Evolutionary conservation across 2,113 vertebrate genomes (phyloP).

Genomic region (Motacilla alba): DNA sequence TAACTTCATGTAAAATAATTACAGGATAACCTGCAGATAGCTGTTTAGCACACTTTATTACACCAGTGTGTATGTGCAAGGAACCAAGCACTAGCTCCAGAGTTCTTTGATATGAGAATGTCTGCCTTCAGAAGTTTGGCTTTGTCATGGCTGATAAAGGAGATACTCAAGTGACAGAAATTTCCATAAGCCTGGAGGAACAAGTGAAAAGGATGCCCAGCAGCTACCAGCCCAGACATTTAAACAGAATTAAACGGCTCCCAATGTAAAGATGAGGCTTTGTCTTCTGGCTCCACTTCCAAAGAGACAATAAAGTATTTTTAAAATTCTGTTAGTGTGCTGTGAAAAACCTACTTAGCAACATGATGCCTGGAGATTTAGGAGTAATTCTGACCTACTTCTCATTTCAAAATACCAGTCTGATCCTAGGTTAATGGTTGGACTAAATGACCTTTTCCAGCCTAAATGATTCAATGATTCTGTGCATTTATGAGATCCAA

Average conservation of each 20-base stretch:
- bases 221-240: neutral
- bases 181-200: neutral
- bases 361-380: neutral
- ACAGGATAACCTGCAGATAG: neutral
- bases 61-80: neutral
- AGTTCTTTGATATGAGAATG: neutral
- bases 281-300: neutral
- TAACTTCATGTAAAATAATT: neutral
- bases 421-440: neutral
- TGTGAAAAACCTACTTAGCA: neutral
- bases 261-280: neutral
- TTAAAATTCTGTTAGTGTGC: neutral
- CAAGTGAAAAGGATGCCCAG: neutral
- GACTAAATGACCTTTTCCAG: neutral
- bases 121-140: neutral
- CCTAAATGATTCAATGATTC: neutral
- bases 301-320: neutral
- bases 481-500: neutral
- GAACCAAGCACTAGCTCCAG: neutral
- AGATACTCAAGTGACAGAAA: neutral
- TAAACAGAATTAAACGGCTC: neutral
- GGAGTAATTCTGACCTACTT: neutral
- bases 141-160: neutral
- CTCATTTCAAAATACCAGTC: neutral
- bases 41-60: neutral